Conservation (phyloP, 2,888 invertebrate species). For the Andrena hattorfiana region DNA sequence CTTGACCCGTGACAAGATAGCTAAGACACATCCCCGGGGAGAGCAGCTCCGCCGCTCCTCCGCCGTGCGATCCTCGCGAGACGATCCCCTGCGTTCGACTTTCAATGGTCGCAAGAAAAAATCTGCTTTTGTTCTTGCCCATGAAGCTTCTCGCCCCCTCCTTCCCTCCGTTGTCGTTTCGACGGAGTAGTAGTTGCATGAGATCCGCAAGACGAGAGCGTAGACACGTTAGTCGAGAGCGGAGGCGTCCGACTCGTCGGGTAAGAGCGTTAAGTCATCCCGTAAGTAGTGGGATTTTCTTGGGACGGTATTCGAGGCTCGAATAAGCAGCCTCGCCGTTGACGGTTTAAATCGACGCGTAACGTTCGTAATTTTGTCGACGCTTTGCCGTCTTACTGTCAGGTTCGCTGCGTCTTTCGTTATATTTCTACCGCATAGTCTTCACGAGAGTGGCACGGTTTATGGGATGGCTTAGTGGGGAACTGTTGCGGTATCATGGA, state of each 20-base stretch:
- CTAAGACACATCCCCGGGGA: background rate
- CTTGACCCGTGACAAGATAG: background rate
- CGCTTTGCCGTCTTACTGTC: no score
- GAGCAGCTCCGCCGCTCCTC: background rate
- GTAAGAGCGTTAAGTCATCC: background rate
- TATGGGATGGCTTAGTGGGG: background rate
- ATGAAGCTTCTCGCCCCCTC: background rate
- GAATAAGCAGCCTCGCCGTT: no score
- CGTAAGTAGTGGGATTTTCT: background rate
- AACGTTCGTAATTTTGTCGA: background rate
- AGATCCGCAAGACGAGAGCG: background rate
- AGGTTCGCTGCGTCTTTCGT: background rate
- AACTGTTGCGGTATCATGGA: background rate
- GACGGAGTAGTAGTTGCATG: background rate
- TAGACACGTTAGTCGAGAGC: no score
- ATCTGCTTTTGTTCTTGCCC: conserved; percentile 51
- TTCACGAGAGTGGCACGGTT: background rate
- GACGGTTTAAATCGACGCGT: no score
- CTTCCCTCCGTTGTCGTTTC: background rate
- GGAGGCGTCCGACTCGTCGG: background rate
- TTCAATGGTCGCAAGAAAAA: conserved; percentile 50
- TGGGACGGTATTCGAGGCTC: no score
- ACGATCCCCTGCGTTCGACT: background rate
- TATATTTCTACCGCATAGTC: background rate
- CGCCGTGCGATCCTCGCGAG: background rate